These are phyloP conservation scores for Bradypodion pumilum DNA, from an alignment of 2,797 vertebrate species.

Conservation along the genomic window DNA sequence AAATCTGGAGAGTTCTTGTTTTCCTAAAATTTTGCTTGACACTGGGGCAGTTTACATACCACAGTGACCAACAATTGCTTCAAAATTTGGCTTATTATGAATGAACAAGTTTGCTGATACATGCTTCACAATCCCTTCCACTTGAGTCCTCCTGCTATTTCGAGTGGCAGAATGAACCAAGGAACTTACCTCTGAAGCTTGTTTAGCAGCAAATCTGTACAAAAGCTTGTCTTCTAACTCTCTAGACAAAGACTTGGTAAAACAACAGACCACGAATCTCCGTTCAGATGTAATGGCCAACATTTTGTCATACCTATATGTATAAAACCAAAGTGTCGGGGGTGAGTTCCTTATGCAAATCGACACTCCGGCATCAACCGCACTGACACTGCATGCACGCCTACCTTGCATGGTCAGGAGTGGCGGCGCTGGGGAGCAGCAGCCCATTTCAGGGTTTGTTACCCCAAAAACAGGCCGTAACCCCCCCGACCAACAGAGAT, in stretches of 20 bases:
- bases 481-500: too few relatives aligned
- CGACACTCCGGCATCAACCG: too few relatives aligned
- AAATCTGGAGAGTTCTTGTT: background rate
- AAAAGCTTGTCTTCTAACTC: background rate
- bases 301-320: too few relatives aligned
- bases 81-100: background rate
- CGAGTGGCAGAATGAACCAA: background rate
- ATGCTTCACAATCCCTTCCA: background rate
- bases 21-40: slow-evolving; percentile 26
- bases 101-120: background rate
- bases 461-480: too few relatives aligned
- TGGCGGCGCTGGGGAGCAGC: too few relatives aligned
- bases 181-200: background rate
- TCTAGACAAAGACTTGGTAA: background rate
- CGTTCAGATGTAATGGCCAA: too few relatives aligned
- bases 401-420: too few relatives aligned
- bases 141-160: background rate
- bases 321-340: too few relatives aligned
- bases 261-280: too few relatives aligned
- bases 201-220: background rate
- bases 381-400: too few relatives aligned
- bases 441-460: too few relatives aligned
- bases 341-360: too few relatives aligned
- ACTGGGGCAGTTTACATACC: background rate
- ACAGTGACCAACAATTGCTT: background rate